These are phyloP conservation scores for Bergia sp. DNA, from an alignment of 92 coral and sea anemone species.

Conservation along the genomic window DNA sequence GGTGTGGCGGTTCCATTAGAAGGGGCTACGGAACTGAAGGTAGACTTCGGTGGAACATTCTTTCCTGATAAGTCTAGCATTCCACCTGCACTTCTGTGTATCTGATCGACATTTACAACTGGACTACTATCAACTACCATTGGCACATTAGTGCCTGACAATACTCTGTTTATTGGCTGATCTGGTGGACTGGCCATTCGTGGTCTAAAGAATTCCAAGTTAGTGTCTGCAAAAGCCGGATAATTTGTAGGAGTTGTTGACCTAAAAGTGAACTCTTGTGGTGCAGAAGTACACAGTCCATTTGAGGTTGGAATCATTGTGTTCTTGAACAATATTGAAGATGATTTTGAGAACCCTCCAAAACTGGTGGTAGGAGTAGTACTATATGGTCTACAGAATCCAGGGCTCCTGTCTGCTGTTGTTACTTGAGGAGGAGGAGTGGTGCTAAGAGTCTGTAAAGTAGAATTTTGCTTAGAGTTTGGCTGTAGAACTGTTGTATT, in stretches of 20 bases:
- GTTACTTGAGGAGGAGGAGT: slow-evolving; percentile 5
- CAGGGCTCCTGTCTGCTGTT: neutral
- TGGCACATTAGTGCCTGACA: slow-evolving; percentile 5
- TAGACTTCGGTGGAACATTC: neutral
- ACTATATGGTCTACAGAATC: neutral
- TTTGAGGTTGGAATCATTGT: neutral
- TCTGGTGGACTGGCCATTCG: slow-evolving; percentile 13
- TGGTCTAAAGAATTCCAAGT: slow-evolving; percentile 14
- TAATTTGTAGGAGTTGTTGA: neutral
- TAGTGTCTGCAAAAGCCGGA: neutral
- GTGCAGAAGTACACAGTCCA: neutral
- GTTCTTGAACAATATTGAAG: neutral
- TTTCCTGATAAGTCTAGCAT: neutral
- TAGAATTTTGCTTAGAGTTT: neutral
- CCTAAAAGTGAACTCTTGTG: neutral
- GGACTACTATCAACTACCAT: slow-evolving; percentile 37
- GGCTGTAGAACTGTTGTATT: neutral
- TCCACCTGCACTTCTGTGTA: neutral
- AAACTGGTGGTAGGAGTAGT: slow-evolving; percentile 2
- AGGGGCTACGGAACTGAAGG: neutral
- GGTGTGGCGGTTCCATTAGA: slow-evolving; percentile 1
- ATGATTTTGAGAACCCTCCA: neutral
- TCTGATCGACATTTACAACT: neutral
- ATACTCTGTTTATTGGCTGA: slow-evolving; percentile 3
- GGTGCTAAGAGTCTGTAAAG: neutral